phyloP scores from a whole-genome alignment of 2,888 invertebrate genomes.

The Drosophila histrio region DNA sequence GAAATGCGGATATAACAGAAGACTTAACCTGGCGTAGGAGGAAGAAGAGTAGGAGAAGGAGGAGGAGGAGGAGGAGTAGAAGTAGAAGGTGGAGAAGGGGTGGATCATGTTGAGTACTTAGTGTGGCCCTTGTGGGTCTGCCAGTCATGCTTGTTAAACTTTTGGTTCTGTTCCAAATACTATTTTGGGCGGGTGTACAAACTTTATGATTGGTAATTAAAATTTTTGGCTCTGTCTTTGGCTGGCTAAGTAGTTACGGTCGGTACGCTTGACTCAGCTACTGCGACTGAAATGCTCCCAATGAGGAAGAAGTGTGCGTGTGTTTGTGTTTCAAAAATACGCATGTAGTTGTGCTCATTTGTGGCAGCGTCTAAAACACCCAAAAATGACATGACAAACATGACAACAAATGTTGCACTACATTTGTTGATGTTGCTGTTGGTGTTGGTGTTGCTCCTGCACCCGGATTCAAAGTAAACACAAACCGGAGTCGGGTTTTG shows the following conservation, averaged over 20 bases:
- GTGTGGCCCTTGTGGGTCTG: constrained; percentile 9
- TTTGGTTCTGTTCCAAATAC: constrained; percentile 77
- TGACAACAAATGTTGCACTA: constrained; percentile 69
- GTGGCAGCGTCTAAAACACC: constrained; percentile 37
- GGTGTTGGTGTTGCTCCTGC: constrained; percentile 51
- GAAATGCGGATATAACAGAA: not conserved
- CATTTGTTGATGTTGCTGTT: constrained; percentile 44
- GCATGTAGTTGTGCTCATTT: constrained; percentile 16
- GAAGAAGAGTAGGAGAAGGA: not conserved
- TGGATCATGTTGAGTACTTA: constrained; percentile 1
- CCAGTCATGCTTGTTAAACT: constrained; percentile 71
- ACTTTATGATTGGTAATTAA: constrained; percentile 66
- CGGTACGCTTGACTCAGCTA: constrained; percentile 40
- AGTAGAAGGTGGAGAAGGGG: not conserved
- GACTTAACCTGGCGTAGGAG: not conserved
- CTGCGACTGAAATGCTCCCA: not conserved
- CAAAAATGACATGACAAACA: constrained; percentile 54
- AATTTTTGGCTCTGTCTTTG: constrained; percentile 46
- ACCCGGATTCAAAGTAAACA: constrained; percentile 63
- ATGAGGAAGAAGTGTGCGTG: not conserved
- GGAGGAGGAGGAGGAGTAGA: no score
- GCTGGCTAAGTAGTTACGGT: constrained; percentile 51
- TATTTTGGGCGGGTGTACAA: constrained; percentile 60
- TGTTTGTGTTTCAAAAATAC: constrained; percentile 5
- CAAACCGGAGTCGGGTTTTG: constrained; percentile 61